phyloP scores from a whole-genome alignment of 2,888 invertebrate species.

The Sarcophaga subvicina region DNA sequence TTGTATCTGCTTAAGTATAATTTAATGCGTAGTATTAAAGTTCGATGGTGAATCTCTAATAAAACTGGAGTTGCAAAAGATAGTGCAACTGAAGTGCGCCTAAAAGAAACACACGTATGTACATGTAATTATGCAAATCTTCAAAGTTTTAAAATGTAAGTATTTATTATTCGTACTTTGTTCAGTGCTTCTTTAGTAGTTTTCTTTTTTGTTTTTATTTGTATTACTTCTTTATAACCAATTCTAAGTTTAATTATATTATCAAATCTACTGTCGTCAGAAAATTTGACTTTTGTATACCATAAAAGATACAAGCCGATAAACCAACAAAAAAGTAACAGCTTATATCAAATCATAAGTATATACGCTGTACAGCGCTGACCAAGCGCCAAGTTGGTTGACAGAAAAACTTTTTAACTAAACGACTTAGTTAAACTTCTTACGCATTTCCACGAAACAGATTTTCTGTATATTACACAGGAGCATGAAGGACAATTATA shows the following conservation, averaged over 20 bases:
- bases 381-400: background rate
- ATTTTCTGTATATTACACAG: background rate
- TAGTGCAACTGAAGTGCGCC: background rate
- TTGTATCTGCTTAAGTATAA: background rate
- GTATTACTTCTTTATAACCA: conserved; percentile 24
- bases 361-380: background rate
- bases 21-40: background rate
- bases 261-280: background rate
- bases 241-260: conserved; percentile 35
- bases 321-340: too few relatives aligned
- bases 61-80: background rate
- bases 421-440: conserved; percentile 55
- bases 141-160: too few relatives aligned
- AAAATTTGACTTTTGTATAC: too few relatives aligned
- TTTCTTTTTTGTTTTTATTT: too few relatives aligned
- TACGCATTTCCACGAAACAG: conserved; percentile 30
- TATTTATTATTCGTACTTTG: too few relatives aligned
- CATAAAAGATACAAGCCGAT: too few relatives aligned
- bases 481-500: too few relatives aligned
- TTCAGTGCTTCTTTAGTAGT: too few relatives aligned
- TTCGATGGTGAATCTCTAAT: background rate
- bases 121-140: too few relatives aligned
- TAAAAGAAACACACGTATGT: too few relatives aligned
- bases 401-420: background rate
- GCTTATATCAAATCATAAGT: too few relatives aligned